Conservation (phyloP, 2,888 invertebrate species). For the Phortica magna region DNA sequence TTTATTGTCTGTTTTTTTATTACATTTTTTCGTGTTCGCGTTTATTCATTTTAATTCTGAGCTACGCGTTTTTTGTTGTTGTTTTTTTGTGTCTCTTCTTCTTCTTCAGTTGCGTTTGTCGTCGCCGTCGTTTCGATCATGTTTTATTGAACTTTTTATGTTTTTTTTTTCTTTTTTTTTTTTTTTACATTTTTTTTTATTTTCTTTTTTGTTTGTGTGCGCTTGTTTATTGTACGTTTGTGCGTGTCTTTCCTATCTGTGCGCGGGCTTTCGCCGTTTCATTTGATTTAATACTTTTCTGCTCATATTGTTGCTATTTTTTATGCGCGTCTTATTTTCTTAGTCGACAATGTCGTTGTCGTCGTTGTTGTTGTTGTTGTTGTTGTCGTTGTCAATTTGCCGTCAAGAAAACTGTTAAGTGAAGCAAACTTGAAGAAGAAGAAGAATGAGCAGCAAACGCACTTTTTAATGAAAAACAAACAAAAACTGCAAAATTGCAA, state of each 20-base stretch:
- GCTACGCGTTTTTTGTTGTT: not conserved
- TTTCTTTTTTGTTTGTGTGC: not conserved
- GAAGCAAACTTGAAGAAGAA: too few species aligned
- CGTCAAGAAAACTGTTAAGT: too few species aligned
- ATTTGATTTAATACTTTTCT: too few species aligned
- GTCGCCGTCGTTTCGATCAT: not conserved
- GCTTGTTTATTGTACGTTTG: not conserved
- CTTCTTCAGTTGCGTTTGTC: not conserved
- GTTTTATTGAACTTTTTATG: not conserved
- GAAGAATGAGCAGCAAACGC: too few species aligned
- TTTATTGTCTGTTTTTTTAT: not conserved
- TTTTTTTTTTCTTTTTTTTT: not conserved
- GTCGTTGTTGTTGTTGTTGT: too few species aligned
- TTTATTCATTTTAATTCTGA: not conserved
- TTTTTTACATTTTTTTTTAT: not conserved
- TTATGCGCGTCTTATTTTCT: too few species aligned
- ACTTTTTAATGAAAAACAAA: too few species aligned
- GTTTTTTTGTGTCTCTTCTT: not conserved
- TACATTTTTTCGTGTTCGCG: not conserved
- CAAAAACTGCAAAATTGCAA: too few species aligned
- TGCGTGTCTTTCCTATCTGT: too few species aligned
- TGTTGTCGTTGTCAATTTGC: too few species aligned
- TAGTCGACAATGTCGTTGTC: too few species aligned
- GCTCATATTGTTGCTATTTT: too few species aligned
- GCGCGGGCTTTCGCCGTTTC: not conserved